Conservation (phyloP, 2,888 invertebrate species). For the Lacanobia oleracea region DNA sequence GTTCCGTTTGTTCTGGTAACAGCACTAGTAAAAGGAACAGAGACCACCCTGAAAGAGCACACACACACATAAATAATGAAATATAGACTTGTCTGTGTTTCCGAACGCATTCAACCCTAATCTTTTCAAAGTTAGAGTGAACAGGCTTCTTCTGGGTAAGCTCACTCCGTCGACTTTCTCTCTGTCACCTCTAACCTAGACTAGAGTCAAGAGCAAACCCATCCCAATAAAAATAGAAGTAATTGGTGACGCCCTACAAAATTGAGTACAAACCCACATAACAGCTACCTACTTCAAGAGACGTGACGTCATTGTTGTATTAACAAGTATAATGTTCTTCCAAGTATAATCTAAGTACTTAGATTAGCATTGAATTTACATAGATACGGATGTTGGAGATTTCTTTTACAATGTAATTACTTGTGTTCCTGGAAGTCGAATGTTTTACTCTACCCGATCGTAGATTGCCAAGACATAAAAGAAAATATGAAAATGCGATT, state of each 20-base stretch:
- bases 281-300: conserved; percentile 19
- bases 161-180: too few relatives aligned
- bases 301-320: conserved; percentile 44
- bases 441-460: neutral
- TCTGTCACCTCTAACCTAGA: too few relatives aligned
- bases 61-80: too few relatives aligned
- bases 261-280: conserved; percentile 12
- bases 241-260: neutral
- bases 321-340: conserved; percentile 55
- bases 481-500: neutral
- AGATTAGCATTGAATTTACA: conserved; percentile 41
- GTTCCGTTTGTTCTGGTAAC: too few relatives aligned
- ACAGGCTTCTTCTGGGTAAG: too few relatives aligned
- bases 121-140: too few relatives aligned
- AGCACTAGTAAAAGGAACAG: too few relatives aligned
- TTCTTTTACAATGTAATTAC: conserved; percentile 20
- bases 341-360: conserved; percentile 23
- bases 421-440: neutral
- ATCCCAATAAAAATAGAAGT: too few relatives aligned
- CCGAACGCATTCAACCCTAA: too few relatives aligned
- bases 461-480: neutral
- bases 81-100: too few relatives aligned
- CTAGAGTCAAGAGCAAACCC: too few relatives aligned
- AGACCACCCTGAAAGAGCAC: too few relatives aligned
- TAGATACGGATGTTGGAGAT: conserved; percentile 13